Percentiles rank a stretch among this genome's conserved stretches.
phyloP scores from a whole-genome alignment of 2,797 vertebrate genomes.

The Poecilia wingei region DNA sequence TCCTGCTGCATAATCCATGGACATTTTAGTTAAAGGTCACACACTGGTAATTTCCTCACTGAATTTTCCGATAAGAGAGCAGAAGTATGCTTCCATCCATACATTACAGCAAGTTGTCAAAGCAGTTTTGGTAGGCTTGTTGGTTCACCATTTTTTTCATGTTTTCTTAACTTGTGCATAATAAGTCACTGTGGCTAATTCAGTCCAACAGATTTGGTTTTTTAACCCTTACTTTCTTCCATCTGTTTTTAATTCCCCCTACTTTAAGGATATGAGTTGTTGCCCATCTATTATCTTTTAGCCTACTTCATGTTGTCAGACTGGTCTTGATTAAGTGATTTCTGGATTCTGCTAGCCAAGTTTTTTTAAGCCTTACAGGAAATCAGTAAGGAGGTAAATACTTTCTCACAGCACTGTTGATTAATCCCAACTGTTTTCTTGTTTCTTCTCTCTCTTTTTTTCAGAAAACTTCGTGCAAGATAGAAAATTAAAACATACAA shows the following conservation, averaged over 20 bases:
- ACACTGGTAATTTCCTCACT: neutral
- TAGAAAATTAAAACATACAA: constrained; percentile 2
- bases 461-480: neutral
- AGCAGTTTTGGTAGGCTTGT: neutral
- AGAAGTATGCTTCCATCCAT: neutral
- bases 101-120: neutral
- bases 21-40: neutral
- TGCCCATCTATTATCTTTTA: neutral
- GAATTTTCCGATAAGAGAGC: neutral
- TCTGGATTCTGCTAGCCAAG: neutral
- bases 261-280: neutral
- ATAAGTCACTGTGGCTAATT: neutral
- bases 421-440: neutral
- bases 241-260: neutral
- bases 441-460: neutral
- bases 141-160: neutral
- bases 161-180: neutral
- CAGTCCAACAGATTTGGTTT: neutral
- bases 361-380: neutral
- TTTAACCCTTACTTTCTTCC: neutral
- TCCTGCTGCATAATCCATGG: neutral
- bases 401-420: neutral
- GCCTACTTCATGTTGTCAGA: neutral
- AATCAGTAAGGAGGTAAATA: neutral
- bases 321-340: neutral